Evolutionary conservation across 2,888 invertebrate species (phyloP).

Genomic region (Adelognathus sp.): DNA sequence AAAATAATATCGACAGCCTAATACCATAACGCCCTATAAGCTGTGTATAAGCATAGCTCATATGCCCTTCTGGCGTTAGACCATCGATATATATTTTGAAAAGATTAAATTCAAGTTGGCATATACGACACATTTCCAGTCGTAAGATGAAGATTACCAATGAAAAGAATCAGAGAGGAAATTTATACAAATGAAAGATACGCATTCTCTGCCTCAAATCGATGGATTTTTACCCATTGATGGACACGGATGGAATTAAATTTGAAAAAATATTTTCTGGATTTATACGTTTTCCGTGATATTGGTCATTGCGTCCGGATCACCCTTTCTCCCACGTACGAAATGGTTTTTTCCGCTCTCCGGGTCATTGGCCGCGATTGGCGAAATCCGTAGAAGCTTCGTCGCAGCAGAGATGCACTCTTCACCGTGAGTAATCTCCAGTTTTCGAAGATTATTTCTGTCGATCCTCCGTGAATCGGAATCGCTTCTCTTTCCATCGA

Average conservation of each 20-base stretch:
- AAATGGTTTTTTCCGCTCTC: background rate
- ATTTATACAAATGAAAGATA: too few relatives aligned
- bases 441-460: conserved; percentile 42
- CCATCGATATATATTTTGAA: too few relatives aligned
- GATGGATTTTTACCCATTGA: too few relatives aligned
- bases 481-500: background rate
- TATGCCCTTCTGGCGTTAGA: too few relatives aligned
- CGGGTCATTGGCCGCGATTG: background rate
- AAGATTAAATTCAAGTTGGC: too few relatives aligned
- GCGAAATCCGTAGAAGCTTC: conserved; percentile 27
- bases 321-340: background rate
- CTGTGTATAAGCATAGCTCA: too few relatives aligned
- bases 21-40: too few relatives aligned
- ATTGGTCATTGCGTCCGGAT: background rate
- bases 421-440: conserved; percentile 38
- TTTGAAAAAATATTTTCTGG: background rate
- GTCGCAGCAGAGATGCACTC: conserved; percentile 9
- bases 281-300: conserved; percentile 2
- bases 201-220: too few relatives aligned
- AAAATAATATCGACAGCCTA: too few relatives aligned
- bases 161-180: too few relatives aligned
- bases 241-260: background rate
- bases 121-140: too few relatives aligned
- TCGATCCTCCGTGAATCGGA: conserved; percentile 14
- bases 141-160: too few relatives aligned